These are phyloP conservation scores for Phyllotreta cruciferae DNA, from an alignment of 2,888 invertebrate species.

Conservation along the genomic window DNA sequence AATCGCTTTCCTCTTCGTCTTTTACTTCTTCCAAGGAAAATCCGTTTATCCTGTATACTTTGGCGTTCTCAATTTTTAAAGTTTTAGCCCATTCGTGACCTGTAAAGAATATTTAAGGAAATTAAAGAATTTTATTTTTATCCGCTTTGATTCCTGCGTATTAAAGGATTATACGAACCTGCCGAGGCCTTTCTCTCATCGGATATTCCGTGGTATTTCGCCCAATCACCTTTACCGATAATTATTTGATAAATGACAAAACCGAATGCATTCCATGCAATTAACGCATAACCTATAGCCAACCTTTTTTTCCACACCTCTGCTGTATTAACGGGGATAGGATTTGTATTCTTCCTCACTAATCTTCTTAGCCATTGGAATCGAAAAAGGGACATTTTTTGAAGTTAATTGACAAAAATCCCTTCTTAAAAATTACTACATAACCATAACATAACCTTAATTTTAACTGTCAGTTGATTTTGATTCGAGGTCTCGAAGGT, in stretches of 20 bases:
- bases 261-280: constrained; percentile 78
- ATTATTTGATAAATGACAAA: constrained; percentile 67
- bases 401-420: constrained; percentile 1
- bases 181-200: constrained; percentile 66
- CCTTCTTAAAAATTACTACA: not conserved
- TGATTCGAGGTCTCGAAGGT: too few relatives aligned
- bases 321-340: constrained; percentile 64
- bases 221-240: constrained; percentile 72
- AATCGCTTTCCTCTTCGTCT: constrained; percentile 6
- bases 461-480: too few relatives aligned
- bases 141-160: not conserved
- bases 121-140: constrained; percentile 41
- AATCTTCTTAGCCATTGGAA: constrained; percentile 63
- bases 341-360: constrained; percentile 61
- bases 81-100: constrained; percentile 66
- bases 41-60: constrained; percentile 65
- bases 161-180: constrained; percentile 56
- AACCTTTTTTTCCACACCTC: constrained; percentile 68
- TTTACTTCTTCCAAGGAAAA: constrained; percentile 52
- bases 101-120: constrained; percentile 54
- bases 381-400: constrained; percentile 58
- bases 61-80: constrained; percentile 66
- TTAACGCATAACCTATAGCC: constrained; percentile 68
- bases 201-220: constrained; percentile 69
- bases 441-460: too few relatives aligned